A percentile compares a stretch with the other conserved stretches of the same genome.
Conservation (phyloP, 2,888 invertebrate genomes). For the Spilarctia lutea region DNA sequence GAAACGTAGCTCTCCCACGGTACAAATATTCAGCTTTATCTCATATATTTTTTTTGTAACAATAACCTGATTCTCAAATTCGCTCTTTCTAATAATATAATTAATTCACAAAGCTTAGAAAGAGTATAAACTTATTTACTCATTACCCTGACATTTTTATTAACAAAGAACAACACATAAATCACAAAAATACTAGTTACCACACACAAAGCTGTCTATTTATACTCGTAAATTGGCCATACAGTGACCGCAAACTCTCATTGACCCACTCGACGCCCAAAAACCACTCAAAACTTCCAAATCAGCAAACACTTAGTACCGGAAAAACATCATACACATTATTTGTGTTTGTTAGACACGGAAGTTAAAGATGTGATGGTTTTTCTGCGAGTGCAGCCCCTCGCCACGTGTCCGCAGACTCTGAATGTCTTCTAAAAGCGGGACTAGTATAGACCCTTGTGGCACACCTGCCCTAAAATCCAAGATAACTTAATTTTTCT, state of each 20-base stretch:
- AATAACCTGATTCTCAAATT: background rate
- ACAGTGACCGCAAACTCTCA: slow-evolving; percentile 51
- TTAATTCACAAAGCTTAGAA: background rate
- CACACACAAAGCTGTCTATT: slow-evolving; percentile 40
- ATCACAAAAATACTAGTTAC: slow-evolving; percentile 18
- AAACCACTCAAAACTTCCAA: slow-evolving; percentile 73
- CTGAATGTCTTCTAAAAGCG: slow-evolving; percentile 83
- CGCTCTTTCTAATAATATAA: background rate
- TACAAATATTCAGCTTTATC: background rate
- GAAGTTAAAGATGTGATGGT: slow-evolving; percentile 80
- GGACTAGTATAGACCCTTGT: slow-evolving; percentile 75
- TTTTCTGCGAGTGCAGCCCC: slow-evolving; percentile 79
- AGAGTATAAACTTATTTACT: background rate
- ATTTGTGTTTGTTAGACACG: slow-evolving; percentile 82
- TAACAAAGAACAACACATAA: background rate
- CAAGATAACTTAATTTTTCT: slow-evolving; percentile 34
- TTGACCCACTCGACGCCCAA: slow-evolving; percentile 68
- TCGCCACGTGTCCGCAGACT: slow-evolving; percentile 81
- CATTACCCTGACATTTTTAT: background rate
- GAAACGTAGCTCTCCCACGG: too few relatives aligned
- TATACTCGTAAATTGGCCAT: slow-evolving; percentile 50
- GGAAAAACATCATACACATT: slow-evolving; percentile 84
- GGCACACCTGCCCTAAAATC: slow-evolving; percentile 79
- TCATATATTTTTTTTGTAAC: background rate
- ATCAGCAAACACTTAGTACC: slow-evolving; percentile 77